Evolutionary conservation across 2,113 vertebrate genomes (phyloP).

Genomic region (Coregonus clupeaformis): DNA sequence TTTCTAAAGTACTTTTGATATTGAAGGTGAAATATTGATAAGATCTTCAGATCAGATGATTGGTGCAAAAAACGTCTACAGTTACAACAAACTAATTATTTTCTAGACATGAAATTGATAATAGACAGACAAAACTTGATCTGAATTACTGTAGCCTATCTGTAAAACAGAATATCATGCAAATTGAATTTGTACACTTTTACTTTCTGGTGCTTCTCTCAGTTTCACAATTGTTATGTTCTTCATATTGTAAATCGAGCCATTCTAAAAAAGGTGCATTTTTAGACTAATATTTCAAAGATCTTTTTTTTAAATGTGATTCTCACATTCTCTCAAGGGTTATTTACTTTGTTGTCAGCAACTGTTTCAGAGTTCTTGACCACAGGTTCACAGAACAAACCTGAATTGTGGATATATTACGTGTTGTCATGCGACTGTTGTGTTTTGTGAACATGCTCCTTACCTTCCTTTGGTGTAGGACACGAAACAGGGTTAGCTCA

Average conservation of each 20-base stretch:
- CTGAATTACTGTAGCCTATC: constrained; percentile 10
- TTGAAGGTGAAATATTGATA: constrained; percentile 75
- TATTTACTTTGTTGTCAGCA: constrained; percentile 40
- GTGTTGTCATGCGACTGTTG: constrained; percentile 66
- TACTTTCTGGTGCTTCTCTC: constrained; percentile 85
- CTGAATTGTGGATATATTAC: constrained; percentile 62
- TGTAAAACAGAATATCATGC: constrained; percentile 63
- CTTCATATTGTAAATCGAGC: constrained; percentile 70
- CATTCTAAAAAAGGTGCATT: constrained; percentile 68
- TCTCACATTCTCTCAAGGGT: constrained; percentile 37
- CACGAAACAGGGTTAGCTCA: constrained; percentile 87
- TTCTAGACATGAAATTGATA: constrained; percentile 57
- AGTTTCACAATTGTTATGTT: constrained; percentile 54
- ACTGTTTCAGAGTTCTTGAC: constrained; percentile 57
- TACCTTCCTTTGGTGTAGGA: constrained; percentile 67
- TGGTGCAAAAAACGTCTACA: constrained; percentile 55
- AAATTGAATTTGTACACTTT: constrained; percentile 70
- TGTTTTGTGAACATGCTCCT: constrained; percentile 64
- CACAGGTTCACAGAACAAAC: constrained; percentile 56
- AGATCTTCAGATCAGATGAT: constrained; percentile 73
- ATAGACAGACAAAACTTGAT: constrained; percentile 56
- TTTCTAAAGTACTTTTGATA: constrained; percentile 87
- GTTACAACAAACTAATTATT: constrained; percentile 25
- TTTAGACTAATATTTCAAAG: constrained; percentile 59
- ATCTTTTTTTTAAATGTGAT: too few relatives aligned